phyloP scores from a whole-genome alignment of 2,113 vertebrate genomes.

The Machaerirhynchus nigripectus region DNA sequence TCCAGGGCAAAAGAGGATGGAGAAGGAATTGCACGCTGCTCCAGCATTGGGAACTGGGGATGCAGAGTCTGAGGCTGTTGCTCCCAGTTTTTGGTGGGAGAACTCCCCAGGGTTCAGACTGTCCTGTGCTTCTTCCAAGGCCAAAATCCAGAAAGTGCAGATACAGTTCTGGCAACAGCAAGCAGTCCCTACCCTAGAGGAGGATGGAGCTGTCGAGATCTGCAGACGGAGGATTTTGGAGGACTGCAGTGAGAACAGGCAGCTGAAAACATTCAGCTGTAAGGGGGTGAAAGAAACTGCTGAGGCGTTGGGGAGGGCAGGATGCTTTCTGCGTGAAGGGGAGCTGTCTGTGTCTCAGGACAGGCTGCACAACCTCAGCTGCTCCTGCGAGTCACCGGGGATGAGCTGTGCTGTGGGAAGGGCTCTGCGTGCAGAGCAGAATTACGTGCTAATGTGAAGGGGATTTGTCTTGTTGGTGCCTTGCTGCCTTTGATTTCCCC shows the following conservation, averaged over 20 bases:
- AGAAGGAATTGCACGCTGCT: not conserved
- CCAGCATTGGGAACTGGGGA: not conserved
- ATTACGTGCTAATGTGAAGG: fast-evolving
- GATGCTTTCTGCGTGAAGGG: not conserved
- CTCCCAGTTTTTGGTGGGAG: not conserved
- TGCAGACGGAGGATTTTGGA: not conserved
- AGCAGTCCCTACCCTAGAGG: not conserved
- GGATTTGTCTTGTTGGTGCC: not conserved
- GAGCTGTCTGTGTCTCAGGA: not conserved
- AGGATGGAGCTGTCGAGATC: not conserved
- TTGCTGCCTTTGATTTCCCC: not conserved
- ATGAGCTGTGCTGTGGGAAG: not conserved
- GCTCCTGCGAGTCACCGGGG: not conserved
- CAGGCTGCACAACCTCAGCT: not conserved
- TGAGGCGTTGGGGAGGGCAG: not conserved
- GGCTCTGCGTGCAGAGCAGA: fast-evolving
- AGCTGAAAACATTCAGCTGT: not conserved
- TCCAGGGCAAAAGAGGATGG: not conserved
- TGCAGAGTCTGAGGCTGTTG: not conserved
- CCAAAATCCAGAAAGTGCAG: not conserved
- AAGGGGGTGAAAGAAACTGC: not conserved
- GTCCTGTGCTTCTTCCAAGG: not conserved
- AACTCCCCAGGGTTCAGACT: not conserved
- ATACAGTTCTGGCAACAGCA: fast-evolving
- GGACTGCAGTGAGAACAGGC: not conserved